A percentile compares a stretch with the other conserved stretches of the same genome.
Evolutionary conservation across 2,888 invertebrate species (phyloP).

Genomic region (Apamea crenata): DNA sequence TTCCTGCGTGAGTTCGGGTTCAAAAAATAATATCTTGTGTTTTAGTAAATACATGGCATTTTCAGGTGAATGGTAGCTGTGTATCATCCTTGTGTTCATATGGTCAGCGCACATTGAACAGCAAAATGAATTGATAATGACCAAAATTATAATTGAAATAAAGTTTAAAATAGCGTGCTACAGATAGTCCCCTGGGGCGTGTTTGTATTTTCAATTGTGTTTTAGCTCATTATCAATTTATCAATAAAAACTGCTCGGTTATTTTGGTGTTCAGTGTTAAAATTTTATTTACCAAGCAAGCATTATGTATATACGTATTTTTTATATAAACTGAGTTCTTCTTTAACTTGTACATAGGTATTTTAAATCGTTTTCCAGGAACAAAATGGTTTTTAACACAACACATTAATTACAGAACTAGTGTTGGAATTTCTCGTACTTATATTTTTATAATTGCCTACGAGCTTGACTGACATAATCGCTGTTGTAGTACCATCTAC

Average conservation of each 20-base stretch:
- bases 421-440: not conserved
- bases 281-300: conserved; percentile 3
- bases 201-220: conserved; percentile 3
- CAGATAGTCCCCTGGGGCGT: not conserved
- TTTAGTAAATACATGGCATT: conserved; percentile 37
- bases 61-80: conserved; percentile 8
- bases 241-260: not conserved
- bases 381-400: conserved; percentile 19
- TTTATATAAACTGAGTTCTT: conserved; percentile 39
- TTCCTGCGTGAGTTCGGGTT: not conserved
- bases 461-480: not conserved
- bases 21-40: conserved; percentile 19
- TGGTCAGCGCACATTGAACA: not conserved
- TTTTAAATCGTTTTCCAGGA: conserved; percentile 43
- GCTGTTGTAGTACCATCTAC: not conserved
- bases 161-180: not conserved
- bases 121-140: not conserved
- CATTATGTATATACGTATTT: conserved; percentile 29
- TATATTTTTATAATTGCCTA: not conserved
- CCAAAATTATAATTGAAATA: not conserved
- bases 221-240: not conserved
- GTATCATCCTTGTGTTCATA: conserved; percentile 5
- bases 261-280: not conserved
- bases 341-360: conserved; percentile 46
- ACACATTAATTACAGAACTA: not conserved